A percentile compares a stretch with the other conserved stretches of the same genome.
These are phyloP conservation scores for Lomographa bimaculata DNA, from an alignment of 2,888 invertebrate species.

Conservation along the genomic window DNA sequence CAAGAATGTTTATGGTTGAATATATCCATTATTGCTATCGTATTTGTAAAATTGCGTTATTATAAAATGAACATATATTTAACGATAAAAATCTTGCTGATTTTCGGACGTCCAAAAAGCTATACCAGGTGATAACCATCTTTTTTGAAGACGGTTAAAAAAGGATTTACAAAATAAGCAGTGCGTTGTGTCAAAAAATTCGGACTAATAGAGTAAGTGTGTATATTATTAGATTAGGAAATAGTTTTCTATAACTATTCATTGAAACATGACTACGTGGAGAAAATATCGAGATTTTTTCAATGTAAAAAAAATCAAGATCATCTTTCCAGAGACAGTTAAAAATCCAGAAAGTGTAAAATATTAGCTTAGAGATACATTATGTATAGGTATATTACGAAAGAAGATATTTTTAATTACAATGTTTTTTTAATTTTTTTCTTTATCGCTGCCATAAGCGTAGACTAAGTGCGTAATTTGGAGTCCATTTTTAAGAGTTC, in stretches of 20 bases:
- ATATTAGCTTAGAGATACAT: constrained; percentile 52
- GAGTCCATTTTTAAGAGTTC: constrained; percentile 49
- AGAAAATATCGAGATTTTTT: constrained; percentile 33
- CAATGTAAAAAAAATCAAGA: constrained; percentile 4
- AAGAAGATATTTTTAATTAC: constrained; percentile 75
- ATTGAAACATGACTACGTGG: constrained; percentile 16
- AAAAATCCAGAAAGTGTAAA: constrained; percentile 59
- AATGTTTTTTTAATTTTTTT: constrained; percentile 46
- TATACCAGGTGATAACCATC: too few species aligned
- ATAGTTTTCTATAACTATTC: constrained; percentile 56
- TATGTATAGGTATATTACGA: constrained; percentile 59
- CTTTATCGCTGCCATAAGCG: constrained; percentile 72
- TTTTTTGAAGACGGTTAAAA: too few species aligned
- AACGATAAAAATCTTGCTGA: constrained; percentile 1
- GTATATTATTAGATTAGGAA: constrained; percentile 61
- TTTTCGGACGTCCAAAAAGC: constrained; percentile 10
- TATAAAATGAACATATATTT: too few species aligned
- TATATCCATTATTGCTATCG: too few species aligned
- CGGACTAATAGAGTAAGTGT: constrained; percentile 62
- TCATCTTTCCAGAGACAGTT: constrained; percentile 33
- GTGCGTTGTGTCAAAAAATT: constrained; percentile 62
- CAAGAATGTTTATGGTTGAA: too few species aligned
- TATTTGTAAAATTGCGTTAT: too few species aligned
- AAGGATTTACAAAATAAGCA: constrained; percentile 32
- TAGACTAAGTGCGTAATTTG: constrained; percentile 47